phyloP scores from a whole-genome alignment of 1,140 invertebrate species.

The Watersipora subatra region DNA sequence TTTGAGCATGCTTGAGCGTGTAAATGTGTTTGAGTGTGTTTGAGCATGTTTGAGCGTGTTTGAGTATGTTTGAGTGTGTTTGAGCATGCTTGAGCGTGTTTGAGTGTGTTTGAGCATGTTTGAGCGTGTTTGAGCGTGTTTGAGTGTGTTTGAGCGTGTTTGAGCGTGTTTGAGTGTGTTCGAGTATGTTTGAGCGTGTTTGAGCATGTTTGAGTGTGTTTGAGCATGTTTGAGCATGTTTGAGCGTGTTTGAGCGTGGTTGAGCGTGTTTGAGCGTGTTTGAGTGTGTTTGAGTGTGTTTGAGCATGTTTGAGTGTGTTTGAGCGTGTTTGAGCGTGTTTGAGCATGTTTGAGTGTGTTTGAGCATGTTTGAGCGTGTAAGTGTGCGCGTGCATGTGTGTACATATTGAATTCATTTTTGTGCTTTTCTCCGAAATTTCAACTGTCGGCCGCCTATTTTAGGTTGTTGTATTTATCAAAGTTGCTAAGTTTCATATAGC shows the following conservation, averaged over 20 bases:
- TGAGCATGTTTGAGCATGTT: no score
- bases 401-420: no score
- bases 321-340: background rate
- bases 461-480: no score
- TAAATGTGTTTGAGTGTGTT: background rate
- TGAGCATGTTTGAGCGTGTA: background rate
- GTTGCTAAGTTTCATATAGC: no score
- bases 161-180: no score
- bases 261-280: no score
- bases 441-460: no score
- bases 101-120: background rate
- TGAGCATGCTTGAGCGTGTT: background rate
- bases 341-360: background rate
- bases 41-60: background rate
- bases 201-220: background rate
- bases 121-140: background rate
- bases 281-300: background rate
- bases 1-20: background rate
- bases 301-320: background rate
- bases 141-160: background rate
- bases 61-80: background rate
- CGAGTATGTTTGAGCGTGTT: background rate
- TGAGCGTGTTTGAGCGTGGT: no score
- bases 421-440: no score
- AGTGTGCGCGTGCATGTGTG: background rate